These are phyloP conservation scores for Mycalesis mineus DNA, from an alignment of 2,888 invertebrate genomes.

Conservation along the genomic window DNA sequence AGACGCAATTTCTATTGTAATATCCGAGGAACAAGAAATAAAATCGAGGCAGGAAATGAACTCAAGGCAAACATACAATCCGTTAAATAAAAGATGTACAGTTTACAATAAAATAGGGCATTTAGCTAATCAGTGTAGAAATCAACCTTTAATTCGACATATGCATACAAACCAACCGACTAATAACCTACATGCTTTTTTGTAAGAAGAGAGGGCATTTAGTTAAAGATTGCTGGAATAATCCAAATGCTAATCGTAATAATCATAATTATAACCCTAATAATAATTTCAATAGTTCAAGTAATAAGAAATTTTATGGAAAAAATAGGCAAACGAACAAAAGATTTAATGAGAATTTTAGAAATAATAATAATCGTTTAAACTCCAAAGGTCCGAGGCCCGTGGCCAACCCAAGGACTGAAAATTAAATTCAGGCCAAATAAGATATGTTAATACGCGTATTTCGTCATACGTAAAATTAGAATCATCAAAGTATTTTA, in stretches of 20 bases:
- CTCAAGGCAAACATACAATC: background rate
- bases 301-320: conserved; percentile 14
- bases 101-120: conserved; percentile 26
- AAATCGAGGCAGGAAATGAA: background rate
- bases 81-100: conserved; percentile 10
- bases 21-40: background rate
- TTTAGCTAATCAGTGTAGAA: conserved; percentile 23
- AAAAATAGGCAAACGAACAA: background rate
- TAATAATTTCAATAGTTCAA: conserved; percentile 4
- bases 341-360: background rate
- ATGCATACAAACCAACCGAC: conserved; percentile 2
- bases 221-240: conserved; percentile 24
- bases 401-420: conserved; percentile 14
- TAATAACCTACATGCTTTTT: conserved; percentile 16
- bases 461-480: conserved; percentile 23
- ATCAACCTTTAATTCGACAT: background rate
- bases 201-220: conserved; percentile 26
- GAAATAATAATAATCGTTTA: conserved; percentile 11
- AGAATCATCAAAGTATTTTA: conserved; percentile 6
- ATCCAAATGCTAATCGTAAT: conserved; percentile 1
- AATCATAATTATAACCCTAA: too few relatives aligned
- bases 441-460: conserved; percentile 24
- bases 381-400: conserved; percentile 24
- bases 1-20: conserved; percentile 32
- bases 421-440: conserved; percentile 1